Percentiles rank a stretch among this genome's conserved stretches.
phyloP scores from a whole-genome alignment of 2,888 invertebrate species.

The Hyposoter dolosus region DNA sequence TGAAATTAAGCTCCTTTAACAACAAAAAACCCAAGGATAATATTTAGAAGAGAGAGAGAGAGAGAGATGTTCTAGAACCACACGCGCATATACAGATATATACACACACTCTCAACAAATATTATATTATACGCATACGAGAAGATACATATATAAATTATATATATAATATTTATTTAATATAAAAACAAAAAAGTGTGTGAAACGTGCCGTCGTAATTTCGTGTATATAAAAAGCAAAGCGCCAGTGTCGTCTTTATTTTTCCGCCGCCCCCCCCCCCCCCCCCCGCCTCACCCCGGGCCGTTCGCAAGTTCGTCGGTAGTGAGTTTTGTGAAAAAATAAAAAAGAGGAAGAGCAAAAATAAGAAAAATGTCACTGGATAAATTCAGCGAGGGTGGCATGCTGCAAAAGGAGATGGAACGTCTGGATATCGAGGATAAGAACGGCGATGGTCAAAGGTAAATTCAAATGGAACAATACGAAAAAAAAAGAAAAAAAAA shows the following conservation, averaged over 20 bases:
- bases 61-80: constrained; percentile 62
- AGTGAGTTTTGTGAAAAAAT: constrained; percentile 63
- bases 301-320: constrained; percentile 45
- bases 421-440: constrained; percentile 83
- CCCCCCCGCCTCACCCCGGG: neutral
- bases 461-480: constrained; percentile 64
- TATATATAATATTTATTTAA: constrained; percentile 57
- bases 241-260: constrained; percentile 63
- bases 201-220: constrained; percentile 55
- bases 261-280: neutral
- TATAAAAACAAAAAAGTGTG: constrained; percentile 58
- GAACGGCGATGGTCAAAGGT: constrained; percentile 82
- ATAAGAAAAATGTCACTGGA: constrained; percentile 80
- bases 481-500: neutral
- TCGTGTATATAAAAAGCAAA: constrained; percentile 64
- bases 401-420: constrained; percentile 83
- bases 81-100: constrained; percentile 68
- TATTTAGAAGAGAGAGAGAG: constrained; percentile 64
- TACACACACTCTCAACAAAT: constrained; percentile 53
- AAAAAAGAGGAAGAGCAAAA: constrained; percentile 54
- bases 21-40: constrained; percentile 59
- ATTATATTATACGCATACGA: constrained; percentile 65
- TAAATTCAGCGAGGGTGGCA: constrained; percentile 81
- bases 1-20: constrained; percentile 60
- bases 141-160: constrained; percentile 39